Conservation (phyloP, 2,113 vertebrate genomes). For the Engystomops pustulosus region DNA sequence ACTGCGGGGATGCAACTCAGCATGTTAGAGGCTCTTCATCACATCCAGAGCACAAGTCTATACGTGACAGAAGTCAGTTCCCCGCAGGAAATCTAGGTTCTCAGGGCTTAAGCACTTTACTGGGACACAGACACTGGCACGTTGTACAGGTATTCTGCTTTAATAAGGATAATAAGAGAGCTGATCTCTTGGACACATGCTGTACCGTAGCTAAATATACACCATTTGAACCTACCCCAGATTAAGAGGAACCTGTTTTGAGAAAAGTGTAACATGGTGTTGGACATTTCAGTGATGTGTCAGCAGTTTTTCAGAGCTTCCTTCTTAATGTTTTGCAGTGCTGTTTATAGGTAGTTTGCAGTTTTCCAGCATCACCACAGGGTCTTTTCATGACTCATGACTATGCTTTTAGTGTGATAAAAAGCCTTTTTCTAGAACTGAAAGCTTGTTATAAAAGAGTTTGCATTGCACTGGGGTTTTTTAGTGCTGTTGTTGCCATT, state of each 20-base stretch:
- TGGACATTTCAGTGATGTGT: too few relatives aligned
- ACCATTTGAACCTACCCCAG: too few relatives aligned
- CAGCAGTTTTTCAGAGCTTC: too few relatives aligned
- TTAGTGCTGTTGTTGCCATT: background rate
- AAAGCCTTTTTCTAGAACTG: too few relatives aligned
- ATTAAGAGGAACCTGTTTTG: too few relatives aligned
- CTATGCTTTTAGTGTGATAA: background rate
- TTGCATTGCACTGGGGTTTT: background rate
- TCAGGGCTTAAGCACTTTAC: conserved; percentile 98
- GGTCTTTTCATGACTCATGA: background rate
- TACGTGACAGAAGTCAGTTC: conserved; percentile 75
- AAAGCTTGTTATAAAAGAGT: background rate
- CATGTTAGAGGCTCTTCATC: conserved; percentile 70
- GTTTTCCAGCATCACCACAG: background rate
- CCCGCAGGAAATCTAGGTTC: conserved; percentile 79
- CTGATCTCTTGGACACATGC: background rate
- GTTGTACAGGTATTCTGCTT: conserved; percentile 87
- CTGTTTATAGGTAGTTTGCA: background rate
- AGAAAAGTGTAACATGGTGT: too few relatives aligned
- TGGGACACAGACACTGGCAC: conserved; percentile 98
- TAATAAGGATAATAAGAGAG: background rate
- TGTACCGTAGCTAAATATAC: background rate
- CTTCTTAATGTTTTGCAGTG: background rate
- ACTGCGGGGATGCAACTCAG: conserved; percentile 90
- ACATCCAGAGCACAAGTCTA: conserved; percentile 69